Base-by-base conservation (phyloP, 2,113 vertebrate species). In the Regulus satrapa region DNA sequence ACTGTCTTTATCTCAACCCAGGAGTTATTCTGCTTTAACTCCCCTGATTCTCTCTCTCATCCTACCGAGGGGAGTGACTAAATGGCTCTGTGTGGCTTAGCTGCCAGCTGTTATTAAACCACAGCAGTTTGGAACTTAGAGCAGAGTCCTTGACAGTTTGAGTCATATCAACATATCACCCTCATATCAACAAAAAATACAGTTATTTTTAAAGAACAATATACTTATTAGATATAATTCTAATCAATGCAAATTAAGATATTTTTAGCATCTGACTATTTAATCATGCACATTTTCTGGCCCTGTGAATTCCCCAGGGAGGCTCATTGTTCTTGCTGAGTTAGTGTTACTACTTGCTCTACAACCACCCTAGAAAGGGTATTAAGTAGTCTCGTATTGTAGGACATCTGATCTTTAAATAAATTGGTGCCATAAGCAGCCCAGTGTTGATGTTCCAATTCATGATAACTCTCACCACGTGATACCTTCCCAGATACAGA, bases 61-160 rank as follows among this genome's bases (percentile, higher is more conserved):
- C 13, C 40, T 13, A 15, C 18, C 1, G 3, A 34, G 10, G 8
- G 5, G n/a, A 32, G 9, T 7, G 9, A 67, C 18, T 0, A 0
- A 69, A 67, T 9, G 12, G 18, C 18, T 41, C 12, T 4, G 2
- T 25, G 13, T 0, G 1, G 7, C 51, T 34, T 59, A 24, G 15
- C 20, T 72, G 40, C 12, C 21, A 32, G 25, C n/a, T 82, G 25
- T 3, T 14, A 11, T 54, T 52, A 64, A 64, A 77, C 29, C 12
- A 40, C 7, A 3, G 12, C 25, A 41, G 26, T 18, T 14, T 66
- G n/a, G 45, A 59, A 66, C 3, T 49, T 67, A 36, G 1, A 19
- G 31, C 10, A 55, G 28, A 54, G 29, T 28, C 36, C 32, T 49
- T 51, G 32, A 26, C 12, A 48, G 36, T 38, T 38, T 59, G 38